Base-by-base conservation (phyloP, 2,888 invertebrate genomes). In the Cosmopolites sordidus region DNA sequence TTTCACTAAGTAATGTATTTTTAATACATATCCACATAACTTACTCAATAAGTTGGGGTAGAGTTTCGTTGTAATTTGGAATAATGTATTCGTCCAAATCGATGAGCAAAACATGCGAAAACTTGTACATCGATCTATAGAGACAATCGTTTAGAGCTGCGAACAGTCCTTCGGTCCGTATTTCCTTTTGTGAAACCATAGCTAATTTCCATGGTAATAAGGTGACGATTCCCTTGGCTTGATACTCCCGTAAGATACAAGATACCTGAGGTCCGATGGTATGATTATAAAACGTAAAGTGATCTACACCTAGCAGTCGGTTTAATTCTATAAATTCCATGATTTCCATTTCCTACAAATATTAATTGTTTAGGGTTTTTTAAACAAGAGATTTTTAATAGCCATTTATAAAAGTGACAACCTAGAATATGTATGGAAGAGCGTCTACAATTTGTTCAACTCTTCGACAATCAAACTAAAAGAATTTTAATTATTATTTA, bases 131-230 rank as follows among this genome's bases (percentile, higher is more conserved):
- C 55, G 87, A 89, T 66, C 94, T 82, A 75, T 94, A 94, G 16
- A 94, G 80, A 72, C 94, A 94, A 77, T 94, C 94, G 75, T 94
- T 94, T 64, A 94, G 82, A 6, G 93, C 92, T 0, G 93, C 92
- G 72, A 94, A 94, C 58, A 92, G 80, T 3, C 92, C 92, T 71
- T 94, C 93, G 1, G 93, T 94, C 58, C 94, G 84, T 58, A 94
- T 94, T 74, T 94, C 93, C 67, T 87, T 84, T 71, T 92, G 91
- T 1, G 92, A 92, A 18, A 86, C 79, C 78, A 92, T 87, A 56
- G 92, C 87, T 62, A 93, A 79, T 69, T 89, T 85, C 94, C 91
- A 91, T 1, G 88, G 87, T 62, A 90, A 75, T 59, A 91, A 70
- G 1, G 86, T 86, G 51, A 89, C 82, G 8, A 85, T 69, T 1